Conservation (phyloP, 92 coral and sea anemone species). For the Hydrozoanthus gracilis region DNA sequence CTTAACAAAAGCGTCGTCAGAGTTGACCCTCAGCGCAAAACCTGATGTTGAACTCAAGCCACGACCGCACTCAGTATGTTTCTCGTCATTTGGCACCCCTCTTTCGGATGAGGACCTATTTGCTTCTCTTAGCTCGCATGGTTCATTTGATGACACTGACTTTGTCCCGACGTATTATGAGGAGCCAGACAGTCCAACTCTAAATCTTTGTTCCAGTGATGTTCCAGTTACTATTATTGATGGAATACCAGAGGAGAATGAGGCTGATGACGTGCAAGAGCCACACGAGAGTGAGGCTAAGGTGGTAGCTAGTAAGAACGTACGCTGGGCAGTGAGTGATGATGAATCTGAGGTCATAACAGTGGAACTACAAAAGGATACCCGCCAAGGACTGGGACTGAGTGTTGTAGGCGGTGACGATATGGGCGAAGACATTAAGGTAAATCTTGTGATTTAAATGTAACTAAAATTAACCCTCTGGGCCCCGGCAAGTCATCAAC, state of each 20-base stretch:
- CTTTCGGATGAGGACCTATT: conserved; percentile 53
- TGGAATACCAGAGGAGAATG: conserved; percentile 79
- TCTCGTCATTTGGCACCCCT: conserved; percentile 86
- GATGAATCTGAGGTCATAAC: conserved; percentile 75
- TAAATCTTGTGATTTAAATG: conserved; percentile 39
- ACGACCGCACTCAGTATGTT: conserved; percentile 72
- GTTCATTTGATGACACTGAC: conserved; percentile 68
- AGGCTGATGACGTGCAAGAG: background rate
- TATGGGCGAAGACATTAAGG: conserved; percentile 78
- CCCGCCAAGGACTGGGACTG: conserved; percentile 79
- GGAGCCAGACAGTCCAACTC: conserved; percentile 78
- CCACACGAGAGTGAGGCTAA: conserved; percentile 58
- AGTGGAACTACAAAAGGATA: conserved; percentile 81
- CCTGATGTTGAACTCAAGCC: conserved; percentile 60
- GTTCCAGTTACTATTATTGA: conserved; percentile 89
- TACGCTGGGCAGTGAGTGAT: conserved; percentile 85
- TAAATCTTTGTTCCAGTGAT: conserved; percentile 78
- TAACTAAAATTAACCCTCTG: background rate
- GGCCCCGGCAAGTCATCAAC: background rate
- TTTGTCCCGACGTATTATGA: conserved; percentile 55
- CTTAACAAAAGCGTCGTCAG: conserved; percentile 73
- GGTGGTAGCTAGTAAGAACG: conserved; percentile 67
- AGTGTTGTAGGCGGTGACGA: conserved; percentile 82
- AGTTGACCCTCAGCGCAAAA: conserved; percentile 66
- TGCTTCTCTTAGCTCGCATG: conserved; percentile 48